Percentiles rank a stretch among this genome's conserved stretches.
Evolutionary conservation across 2,888 invertebrate genomes (phyloP).

Genomic region (Chloroclystis v-ata): DNA sequence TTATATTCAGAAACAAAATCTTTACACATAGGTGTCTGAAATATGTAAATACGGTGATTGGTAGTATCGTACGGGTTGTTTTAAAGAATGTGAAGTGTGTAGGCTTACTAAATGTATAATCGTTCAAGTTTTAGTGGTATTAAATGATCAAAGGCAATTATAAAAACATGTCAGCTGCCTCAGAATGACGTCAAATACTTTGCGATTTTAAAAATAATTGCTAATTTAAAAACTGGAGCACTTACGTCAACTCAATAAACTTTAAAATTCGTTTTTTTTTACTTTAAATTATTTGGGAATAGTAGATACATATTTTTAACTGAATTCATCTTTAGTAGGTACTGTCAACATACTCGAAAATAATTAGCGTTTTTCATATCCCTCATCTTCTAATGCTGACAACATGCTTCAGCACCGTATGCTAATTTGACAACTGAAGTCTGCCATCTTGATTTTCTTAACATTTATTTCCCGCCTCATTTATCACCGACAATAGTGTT

Average conservation of each 20-base stretch:
- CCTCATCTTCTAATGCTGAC: constrained; percentile 21
- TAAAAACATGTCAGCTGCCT: not conserved
- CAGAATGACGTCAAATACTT: not conserved
- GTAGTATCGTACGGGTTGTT: too few relatives aligned
- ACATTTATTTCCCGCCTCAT: constrained; percentile 33
- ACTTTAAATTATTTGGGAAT: not conserved
- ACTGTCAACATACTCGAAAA: constrained; percentile 11
- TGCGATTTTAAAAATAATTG: not conserved
- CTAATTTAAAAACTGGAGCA: constrained; percentile 1
- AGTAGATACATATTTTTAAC: not conserved
- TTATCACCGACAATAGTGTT: constrained; percentile 28
- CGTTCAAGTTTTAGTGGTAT: not conserved
- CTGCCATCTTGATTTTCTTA: constrained; percentile 40
- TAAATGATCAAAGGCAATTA: constrained; percentile 1
- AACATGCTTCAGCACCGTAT: constrained; percentile 29
- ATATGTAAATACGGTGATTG: too few relatives aligned
- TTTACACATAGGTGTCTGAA: too few relatives aligned
- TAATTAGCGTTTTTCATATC: constrained; percentile 17
- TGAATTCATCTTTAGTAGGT: not conserved
- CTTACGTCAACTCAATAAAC: constrained; percentile 1
- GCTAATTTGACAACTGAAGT: constrained; percentile 47
- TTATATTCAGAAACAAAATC: too few relatives aligned
- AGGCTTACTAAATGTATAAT: not conserved
- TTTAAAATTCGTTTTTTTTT: not conserved
- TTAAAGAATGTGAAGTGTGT: not conserved